These are phyloP conservation scores for Pelochelys cantorii DNA, from an alignment of 2,797 vertebrate genomes.

Conservation along the genomic window DNA sequence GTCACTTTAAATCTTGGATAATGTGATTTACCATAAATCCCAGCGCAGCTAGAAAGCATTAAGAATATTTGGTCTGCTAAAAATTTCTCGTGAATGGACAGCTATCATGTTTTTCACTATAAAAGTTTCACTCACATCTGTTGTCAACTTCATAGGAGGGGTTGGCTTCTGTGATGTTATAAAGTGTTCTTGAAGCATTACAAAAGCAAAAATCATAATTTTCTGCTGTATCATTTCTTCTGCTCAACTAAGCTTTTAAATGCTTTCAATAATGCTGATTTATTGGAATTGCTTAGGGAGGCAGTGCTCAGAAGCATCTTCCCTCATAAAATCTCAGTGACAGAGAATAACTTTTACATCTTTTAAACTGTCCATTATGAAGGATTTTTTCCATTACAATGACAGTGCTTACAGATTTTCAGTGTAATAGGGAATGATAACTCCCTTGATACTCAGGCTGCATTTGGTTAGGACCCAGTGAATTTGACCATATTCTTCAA, in stretches of 20 bases:
- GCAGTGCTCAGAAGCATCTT: slow-evolving; percentile 46
- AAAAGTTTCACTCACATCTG: not conserved
- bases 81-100: slow-evolving; percentile 22
- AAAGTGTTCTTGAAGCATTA: slow-evolving; percentile 56
- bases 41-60: not conserved
- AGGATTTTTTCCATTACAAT: slow-evolving; percentile 68
- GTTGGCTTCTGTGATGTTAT: slow-evolving; percentile 1
- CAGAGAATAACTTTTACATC: slow-evolving; percentile 69
- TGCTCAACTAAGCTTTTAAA: slow-evolving; percentile 58
- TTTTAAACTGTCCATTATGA: slow-evolving; percentile 70
- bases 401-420: slow-evolving; percentile 66
- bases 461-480: slow-evolving; percentile 46
- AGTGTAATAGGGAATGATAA: slow-evolving; percentile 59
- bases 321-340: slow-evolving; percentile 64
- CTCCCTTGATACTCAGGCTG: slow-evolving; percentile 31
- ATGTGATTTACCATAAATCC: slow-evolving; percentile 54
- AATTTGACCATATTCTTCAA: slow-evolving; percentile 21
- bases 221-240: slow-evolving; percentile 48
- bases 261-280: slow-evolving; percentile 70
- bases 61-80: slow-evolving; percentile 10
- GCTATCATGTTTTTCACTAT: slow-evolving; percentile 5
- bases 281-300: slow-evolving; percentile 61
- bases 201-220: slow-evolving; percentile 37
- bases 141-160: not conserved
- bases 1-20: slow-evolving; percentile 48